Percentiles rank a stretch among this genome's conserved stretches.
phyloP scores from a whole-genome alignment of 2,797 vertebrate genomes.

The Lagodon rhomboides region DNA sequence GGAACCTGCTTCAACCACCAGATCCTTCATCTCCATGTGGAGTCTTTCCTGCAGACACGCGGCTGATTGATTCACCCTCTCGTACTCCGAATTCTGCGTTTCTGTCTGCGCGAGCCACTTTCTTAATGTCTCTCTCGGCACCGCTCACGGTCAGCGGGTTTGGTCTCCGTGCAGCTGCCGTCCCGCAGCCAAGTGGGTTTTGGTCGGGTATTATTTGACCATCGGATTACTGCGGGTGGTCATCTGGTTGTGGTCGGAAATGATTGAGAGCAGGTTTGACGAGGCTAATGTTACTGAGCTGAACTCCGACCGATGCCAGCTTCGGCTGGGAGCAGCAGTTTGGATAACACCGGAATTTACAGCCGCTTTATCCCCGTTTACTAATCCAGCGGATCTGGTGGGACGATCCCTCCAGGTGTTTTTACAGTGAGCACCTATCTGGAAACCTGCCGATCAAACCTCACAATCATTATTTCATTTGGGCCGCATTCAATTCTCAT shows the following conservation, averaged over 20 bases:
- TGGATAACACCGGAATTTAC: not conserved
- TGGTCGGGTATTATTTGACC: slow-evolving; percentile 40
- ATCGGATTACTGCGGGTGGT: slow-evolving; percentile 24
- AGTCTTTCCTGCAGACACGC: not conserved
- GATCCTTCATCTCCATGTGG: not conserved
- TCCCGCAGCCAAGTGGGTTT: slow-evolving; percentile 43
- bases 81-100: not conserved
- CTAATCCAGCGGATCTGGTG: not conserved
- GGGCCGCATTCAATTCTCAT: too few species aligned
- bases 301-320: not conserved
- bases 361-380: slow-evolving; percentile 7
- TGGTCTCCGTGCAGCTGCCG: slow-evolving; percentile 40
- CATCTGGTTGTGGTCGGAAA: slow-evolving; percentile 30
- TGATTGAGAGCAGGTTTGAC: slow-evolving; percentile 25
- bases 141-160: slow-evolving; percentile 40
- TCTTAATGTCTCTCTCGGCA: slow-evolving; percentile 22
- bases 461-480: too few species aligned
- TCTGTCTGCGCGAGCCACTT: not conserved
- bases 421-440: not conserved
- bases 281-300: slow-evolving; percentile 19
- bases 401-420: not conserved
- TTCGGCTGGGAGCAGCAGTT: slow-evolving; percentile 7
- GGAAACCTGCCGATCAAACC: not conserved
- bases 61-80: not conserved
- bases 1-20: not conserved